Conservation (phyloP, 2,797 vertebrate species). For the Sebastes itinus region DNA sequence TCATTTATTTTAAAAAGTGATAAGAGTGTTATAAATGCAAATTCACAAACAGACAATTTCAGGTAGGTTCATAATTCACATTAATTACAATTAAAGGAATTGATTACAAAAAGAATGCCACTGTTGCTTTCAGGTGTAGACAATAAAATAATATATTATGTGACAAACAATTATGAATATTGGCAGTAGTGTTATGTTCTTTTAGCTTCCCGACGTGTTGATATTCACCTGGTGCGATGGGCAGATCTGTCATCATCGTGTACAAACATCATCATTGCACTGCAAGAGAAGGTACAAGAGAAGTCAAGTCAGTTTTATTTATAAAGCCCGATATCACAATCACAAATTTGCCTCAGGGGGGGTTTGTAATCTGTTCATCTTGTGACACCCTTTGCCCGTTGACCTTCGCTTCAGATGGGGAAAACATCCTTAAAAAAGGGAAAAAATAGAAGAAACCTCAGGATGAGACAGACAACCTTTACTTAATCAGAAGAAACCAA, state of each 20-base stretch:
- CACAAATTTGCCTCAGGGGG: background rate
- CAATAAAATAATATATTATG: background rate
- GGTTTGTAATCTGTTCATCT: background rate
- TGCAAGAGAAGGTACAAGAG: constrained; percentile 62
- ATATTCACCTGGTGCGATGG: background rate
- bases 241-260: constrained; percentile 52
- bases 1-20: background rate
- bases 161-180: background rate
- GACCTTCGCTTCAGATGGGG: background rate
- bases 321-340: background rate
- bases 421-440: background rate
- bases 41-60: background rate
- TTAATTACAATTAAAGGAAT: background rate
- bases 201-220: background rate
- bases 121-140: background rate
- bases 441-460: too few species aligned
- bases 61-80: background rate
- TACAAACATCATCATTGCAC: constrained; percentile 81
- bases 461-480: background rate
- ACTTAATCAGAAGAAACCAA: background rate
- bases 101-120: background rate
- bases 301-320: background rate
- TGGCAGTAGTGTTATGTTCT: background rate
- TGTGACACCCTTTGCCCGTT: background rate
- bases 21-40: background rate